Conservation (phyloP, 2,888 invertebrate genomes). For the Uropetala carovei region DNA sequence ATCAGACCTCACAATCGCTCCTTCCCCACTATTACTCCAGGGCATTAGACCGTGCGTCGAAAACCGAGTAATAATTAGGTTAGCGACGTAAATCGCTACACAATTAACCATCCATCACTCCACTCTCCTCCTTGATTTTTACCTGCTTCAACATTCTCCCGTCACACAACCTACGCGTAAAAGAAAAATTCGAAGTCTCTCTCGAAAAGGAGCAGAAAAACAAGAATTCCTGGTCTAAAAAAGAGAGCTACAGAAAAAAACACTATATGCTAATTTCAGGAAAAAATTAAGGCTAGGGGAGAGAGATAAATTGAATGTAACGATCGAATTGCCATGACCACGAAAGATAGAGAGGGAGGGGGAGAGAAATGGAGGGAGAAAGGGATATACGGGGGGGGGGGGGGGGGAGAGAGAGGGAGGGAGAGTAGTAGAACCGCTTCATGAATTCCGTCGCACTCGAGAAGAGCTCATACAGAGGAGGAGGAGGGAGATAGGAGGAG, state of each 20-base stretch:
- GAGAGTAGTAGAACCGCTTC: background rate
- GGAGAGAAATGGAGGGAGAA: background rate
- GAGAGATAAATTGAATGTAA: conserved; percentile 10
- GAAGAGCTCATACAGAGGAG: background rate
- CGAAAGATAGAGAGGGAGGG: background rate
- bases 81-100: conserved; percentile 56
- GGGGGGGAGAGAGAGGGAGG: too few relatives aligned
- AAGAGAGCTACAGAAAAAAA: background rate
- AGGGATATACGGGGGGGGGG: background rate
- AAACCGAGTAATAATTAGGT: conserved; percentile 61
- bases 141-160: background rate
- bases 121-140: background rate
- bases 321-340: background rate
- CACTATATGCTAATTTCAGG: background rate
- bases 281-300: background rate
- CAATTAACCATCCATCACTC: conserved; percentile 40
- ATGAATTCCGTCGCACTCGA: background rate
- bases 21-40: background rate
- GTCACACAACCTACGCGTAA: background rate
- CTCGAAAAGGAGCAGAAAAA: background rate
- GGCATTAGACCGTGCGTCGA: background rate
- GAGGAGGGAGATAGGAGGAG: background rate
- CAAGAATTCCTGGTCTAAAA: background rate
- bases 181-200: background rate
- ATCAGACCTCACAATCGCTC: too few relatives aligned